Base-by-base conservation (phyloP, 2,113 vertebrate genomes). In the Rousettus leschenaultii region DNA sequence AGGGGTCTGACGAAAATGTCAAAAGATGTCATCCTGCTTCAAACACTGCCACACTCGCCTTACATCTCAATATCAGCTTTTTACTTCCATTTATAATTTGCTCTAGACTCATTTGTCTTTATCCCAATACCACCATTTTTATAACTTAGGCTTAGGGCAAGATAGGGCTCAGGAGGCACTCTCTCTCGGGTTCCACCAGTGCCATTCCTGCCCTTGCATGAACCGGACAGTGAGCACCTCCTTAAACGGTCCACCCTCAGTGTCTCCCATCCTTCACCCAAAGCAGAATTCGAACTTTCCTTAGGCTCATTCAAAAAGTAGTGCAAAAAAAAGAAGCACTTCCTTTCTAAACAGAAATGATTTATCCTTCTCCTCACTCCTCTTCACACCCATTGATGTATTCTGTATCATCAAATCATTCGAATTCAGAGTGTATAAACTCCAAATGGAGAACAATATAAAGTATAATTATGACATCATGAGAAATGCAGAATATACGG, bases 391-490 rank as follows among this genome's bases (percentile, higher is more conserved):
- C 53, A 73, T 9, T 10, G 28, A 59, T 59, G 14, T 26, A n/a
- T 48, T 68, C 80, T 26, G 11, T n/a, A 53, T 80, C 57, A 48
- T 59, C 7, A 53, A 35, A 53, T n/a, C 48, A 74, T 21, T 86
- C 30, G 80, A 10, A 74, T 59, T 73, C 40, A 86, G 75, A 59
- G 57, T n/a, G 3, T 14, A 43, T 18, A 40, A 33, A 78, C 38
- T 28, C 19, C 74, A 15, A 57, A 73, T 38, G 30, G 10, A 84
- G 7, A 83, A 83, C 16, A 77, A 57, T 11, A 68, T 30, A n/a
- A n/a, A 24, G 14, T 35, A 1, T 4, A n/a, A 21, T 24, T 0
- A 7, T 4, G 3, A 13, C 35, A 38, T 3, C 35, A 38, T 3
- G 13, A 38, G 7, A 21, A 9, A 1, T 87, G 33, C 11, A 71